Conservation (phyloP, 2,797 vertebrate species). For the Sebastes oblongus region DNA sequence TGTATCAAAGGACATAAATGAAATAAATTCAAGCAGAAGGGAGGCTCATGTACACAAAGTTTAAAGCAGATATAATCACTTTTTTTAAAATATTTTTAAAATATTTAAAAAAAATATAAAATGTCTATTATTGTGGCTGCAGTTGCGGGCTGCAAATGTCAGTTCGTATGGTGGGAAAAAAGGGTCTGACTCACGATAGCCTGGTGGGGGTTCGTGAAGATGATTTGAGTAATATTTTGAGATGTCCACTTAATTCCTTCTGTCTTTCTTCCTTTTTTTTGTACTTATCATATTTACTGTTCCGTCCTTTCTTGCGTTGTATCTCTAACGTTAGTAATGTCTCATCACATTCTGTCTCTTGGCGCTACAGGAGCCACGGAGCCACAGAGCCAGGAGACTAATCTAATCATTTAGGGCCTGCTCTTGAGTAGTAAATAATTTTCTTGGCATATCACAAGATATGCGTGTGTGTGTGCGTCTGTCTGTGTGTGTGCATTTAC, state of each 20-base stretch:
- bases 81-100: neutral
- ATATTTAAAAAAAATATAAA: neutral
- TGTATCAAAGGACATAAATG: neutral
- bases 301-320: constrained; percentile 6
- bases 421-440: constrained; percentile 63
- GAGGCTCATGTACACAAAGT: neutral
- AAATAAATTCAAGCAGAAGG: neutral
- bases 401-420: constrained; percentile 67
- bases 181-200: constrained; percentile 35
- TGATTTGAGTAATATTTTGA: constrained; percentile 30
- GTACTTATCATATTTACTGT: constrained; percentile 21
- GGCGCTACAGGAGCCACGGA: constrained; percentile 27
- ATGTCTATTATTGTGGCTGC: neutral
- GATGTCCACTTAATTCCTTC: neutral
- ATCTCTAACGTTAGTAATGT: constrained; percentile 36
- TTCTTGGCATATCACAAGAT: constrained; percentile 57
- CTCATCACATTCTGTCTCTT: constrained; percentile 42
- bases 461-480: constrained; percentile 19
- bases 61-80: neutral
- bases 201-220: constrained; percentile 14
- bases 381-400: constrained; percentile 58
- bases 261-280: neutral
- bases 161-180: constrained; percentile 14
- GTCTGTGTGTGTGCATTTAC: neutral
- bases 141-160: constrained; percentile 24